phyloP scores from a whole-genome alignment of 1,140 invertebrate genomes.

The Leptestheria dahalacensis region DNA sequence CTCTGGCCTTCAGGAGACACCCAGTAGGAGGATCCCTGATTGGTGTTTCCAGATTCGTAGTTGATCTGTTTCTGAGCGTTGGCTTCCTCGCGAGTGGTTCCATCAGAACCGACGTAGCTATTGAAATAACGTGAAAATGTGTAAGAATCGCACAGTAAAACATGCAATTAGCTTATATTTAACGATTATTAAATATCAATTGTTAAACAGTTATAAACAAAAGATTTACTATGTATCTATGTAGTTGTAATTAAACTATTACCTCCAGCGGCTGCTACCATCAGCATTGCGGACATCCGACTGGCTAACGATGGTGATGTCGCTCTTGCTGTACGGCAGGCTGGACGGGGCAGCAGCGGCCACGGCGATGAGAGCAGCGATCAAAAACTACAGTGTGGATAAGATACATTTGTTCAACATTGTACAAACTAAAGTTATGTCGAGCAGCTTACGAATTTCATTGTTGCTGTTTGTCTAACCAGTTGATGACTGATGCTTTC shows the following conservation, averaged over 20 bases:
- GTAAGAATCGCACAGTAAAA: too few relatives aligned
- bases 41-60: conserved; percentile 17
- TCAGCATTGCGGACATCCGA: conserved; percentile 6
- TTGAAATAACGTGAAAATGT: background rate
- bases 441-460: too few relatives aligned
- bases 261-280: conserved; percentile 4
- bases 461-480: too few relatives aligned
- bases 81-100: conserved; percentile 55
- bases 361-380: conserved; percentile 14
- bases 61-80: conserved; percentile 50
- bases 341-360: conserved; percentile 12
- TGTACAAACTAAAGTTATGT: too few relatives aligned
- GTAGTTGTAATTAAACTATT: background rate
- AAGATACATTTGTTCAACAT: too few relatives aligned
- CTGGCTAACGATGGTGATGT: conserved; percentile 11
- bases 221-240: background rate
- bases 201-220: background rate
- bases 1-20: conserved; percentile 19
- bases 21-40: conserved; percentile 26
- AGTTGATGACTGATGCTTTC: too few relatives aligned
- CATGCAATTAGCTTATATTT: conserved; percentile 32
- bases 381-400: conserved; percentile 13
- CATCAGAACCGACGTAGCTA: conserved; percentile 37
- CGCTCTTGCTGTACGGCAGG: background rate
- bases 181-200: background rate